Conservation (phyloP, 2,888 invertebrate genomes). For the Drosophila nr. perissopoda region DNA sequence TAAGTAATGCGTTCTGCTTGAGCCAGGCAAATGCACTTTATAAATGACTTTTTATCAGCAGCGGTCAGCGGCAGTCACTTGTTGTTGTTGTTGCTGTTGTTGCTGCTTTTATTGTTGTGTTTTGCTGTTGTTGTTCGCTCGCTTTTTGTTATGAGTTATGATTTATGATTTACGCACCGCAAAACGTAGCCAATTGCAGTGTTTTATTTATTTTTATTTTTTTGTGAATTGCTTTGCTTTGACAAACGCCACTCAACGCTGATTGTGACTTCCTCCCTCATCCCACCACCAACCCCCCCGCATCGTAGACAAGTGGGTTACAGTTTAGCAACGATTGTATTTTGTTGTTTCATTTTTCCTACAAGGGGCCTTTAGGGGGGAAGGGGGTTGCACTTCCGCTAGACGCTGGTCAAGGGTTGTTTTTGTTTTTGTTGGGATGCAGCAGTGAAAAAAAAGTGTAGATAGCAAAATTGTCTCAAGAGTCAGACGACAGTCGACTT, state of each 20-base stretch:
- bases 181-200: constrained; percentile 49
- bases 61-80: constrained; percentile 39
- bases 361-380: background rate
- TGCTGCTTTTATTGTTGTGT: constrained; percentile 3
- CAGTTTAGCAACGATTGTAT: constrained; percentile 32
- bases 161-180: constrained; percentile 60
- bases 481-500: constrained; percentile 32
- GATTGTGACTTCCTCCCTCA: constrained; percentile 49
- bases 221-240: constrained; percentile 62
- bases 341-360: background rate
- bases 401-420: constrained; percentile 53
- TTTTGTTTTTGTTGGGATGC: constrained; percentile 30
- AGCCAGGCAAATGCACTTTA: constrained; percentile 58
- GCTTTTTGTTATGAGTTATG: constrained; percentile 14
- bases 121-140: background rate
- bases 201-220: background rate
- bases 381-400: constrained; percentile 34
- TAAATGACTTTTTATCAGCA: constrained; percentile 62
- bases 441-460: constrained; percentile 17
- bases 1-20: constrained; percentile 10
- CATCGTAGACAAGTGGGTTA: constrained; percentile 27
- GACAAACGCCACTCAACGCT: constrained; percentile 57
- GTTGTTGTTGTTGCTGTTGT: background rate
- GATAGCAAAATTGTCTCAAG: constrained; percentile 20
- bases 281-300: background rate